Evolutionary conservation across 1,140 invertebrate species (phyloP), one percentile per base, ranked within the genome.

Genomic region (Phortica variegata): DNA sequence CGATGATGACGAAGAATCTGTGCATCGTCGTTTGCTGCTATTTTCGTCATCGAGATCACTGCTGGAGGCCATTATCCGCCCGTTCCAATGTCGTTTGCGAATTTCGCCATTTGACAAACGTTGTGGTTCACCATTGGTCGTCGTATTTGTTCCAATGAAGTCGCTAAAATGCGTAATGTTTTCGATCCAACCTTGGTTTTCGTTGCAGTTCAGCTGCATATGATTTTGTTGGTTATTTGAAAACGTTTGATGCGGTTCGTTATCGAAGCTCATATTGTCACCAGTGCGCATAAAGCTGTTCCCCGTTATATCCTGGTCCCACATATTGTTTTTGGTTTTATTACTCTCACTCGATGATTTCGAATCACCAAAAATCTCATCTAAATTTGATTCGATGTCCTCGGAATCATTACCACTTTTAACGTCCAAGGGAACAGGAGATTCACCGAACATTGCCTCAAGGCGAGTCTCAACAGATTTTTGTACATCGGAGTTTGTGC

Each of bases 401-500:
- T 72, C 53, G 0, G 54, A 46, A 54, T 73, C 66, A 23, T 42
- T 69, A 44, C 62, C 57, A 42, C 54, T 65, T 33, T 75, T 72
- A 7, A 60, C 60, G 29, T 69, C 65, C 44, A 73, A 47, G 20
- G 68, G 62, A n/a, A 76, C 73, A 0, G 73, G 69, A 3, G 73
- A 73, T 46, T 75, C 74, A 0, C 72, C 71, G 19, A 76, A 76
- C 71, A 76, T 76, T n/a, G 73, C 69, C 45, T 76, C 74, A 12
- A 76, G 45, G 2, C 73, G 65, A 2, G 61, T 76, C 43, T 75
- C 73, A 26, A 75, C 73, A 0, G 73, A 72, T 46, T 75, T 75
- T n/a, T 73, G 69, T 5, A 73, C 70, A 44, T 73, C 70, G 17
- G 72, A 72, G 21, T 70, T 68, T 12, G 60, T 58, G 53, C 56